Evolutionary conservation across 2,888 invertebrate genomes (phyloP).

Genomic region (Cenopis cana): DNA sequence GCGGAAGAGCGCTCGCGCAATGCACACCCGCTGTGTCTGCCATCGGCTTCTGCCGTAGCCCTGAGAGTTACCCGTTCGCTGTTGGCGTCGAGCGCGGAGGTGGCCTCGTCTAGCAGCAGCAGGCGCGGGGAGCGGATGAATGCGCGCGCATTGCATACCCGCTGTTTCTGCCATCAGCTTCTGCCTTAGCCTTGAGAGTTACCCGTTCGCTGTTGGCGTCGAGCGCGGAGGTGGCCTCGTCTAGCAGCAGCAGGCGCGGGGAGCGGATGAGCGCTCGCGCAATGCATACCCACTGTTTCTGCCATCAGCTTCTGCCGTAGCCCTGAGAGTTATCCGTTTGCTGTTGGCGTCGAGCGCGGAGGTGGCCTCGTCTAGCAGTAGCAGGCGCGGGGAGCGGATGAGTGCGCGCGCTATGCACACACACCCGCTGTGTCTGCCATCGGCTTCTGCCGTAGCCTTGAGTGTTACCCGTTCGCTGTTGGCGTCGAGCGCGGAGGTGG

Average conservation of each 20-base stretch:
- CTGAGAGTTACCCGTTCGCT: conserved; percentile 87
- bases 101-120: conserved; percentile 88
- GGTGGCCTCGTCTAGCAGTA: conserved; percentile 89
- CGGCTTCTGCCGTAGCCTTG: conserved; percentile 87
- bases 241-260: conserved; percentile 87
- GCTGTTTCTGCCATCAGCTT: conserved; percentile 90
- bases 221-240: conserved; percentile 89
- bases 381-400: conserved; percentile 79
- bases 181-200: conserved; percentile 56
- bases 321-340: conserved; percentile 86
- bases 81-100: conserved; percentile 88
- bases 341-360: conserved; percentile 88
- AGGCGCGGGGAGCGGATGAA: conserved; percentile 88
- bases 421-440: conserved; percentile 88
- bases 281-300: conserved; percentile 91
- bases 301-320: conserved; percentile 89
- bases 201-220: conserved; percentile 89
- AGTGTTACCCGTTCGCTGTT: conserved; percentile 87
- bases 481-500: conserved; percentile 88
- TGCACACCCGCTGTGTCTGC: conserved; percentile 83
- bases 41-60: no score
- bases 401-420: no score
- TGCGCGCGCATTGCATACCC: conserved; percentile 90
- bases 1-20: neutral
- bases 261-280: conserved; percentile 88